Percentiles rank a stretch among this genome's conserved stretches.
Conservation (phyloP, 2,797 vertebrate genomes). For the Melanotaenia nigrans region DNA sequence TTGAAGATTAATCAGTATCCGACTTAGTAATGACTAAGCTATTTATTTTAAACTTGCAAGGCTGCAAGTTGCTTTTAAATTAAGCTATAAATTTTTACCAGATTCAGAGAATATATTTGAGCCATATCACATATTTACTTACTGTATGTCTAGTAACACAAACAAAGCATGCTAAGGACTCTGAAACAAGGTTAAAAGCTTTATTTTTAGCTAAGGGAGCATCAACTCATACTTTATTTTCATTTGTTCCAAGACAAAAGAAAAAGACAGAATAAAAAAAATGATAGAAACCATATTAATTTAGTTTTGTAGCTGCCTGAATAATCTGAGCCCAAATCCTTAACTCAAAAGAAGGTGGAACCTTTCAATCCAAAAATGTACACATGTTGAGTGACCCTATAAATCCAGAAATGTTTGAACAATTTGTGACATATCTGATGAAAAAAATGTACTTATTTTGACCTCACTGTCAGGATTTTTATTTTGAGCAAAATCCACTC, state of each 20-base stretch:
- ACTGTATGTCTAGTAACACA: too few relatives aligned
- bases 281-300: constrained; percentile 1
- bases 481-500: not conserved
- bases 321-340: constrained; percentile 27
- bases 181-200: too few relatives aligned
- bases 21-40: too few relatives aligned
- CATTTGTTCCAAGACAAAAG: constrained; percentile 4
- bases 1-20: too few relatives aligned
- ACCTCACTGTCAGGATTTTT: constrained; percentile 2
- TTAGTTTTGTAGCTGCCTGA: constrained; percentile 47
- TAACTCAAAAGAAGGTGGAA: constrained; percentile 14
- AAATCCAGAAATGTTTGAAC: constrained; percentile 7
- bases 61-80: too few relatives aligned
- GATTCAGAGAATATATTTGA: not conserved
- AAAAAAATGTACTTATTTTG: not conserved
- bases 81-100: not conserved
- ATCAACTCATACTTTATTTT: not conserved
- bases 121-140: too few relatives aligned
- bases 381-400: constrained; percentile 16
- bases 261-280: not conserved
- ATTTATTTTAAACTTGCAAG: too few relatives aligned
- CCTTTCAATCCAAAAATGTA: constrained; percentile 14
- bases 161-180: not conserved
- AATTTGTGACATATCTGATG: not conserved
- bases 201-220: not conserved